Evolutionary conservation across 2,888 invertebrate species (phyloP).

Genomic region (Eudemis profundana): DNA sequence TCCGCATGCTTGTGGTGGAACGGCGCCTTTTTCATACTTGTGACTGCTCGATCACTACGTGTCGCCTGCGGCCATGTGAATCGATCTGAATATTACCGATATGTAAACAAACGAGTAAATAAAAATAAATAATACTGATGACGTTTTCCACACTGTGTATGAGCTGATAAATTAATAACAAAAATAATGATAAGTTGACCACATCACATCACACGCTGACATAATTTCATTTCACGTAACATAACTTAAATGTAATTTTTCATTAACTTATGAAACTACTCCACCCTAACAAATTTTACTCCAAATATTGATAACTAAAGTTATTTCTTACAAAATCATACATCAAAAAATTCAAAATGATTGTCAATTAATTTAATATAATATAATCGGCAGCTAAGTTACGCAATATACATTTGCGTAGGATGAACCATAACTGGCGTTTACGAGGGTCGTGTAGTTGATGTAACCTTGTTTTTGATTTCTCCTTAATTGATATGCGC

Average conservation of each 20-base stretch:
- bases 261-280: background rate
- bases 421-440: slow-evolving; percentile 23
- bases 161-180: background rate
- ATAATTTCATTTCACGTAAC: slow-evolving; percentile 29
- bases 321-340: background rate
- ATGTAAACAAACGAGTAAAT: slow-evolving; percentile 5
- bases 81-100: background rate
- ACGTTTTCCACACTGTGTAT: slow-evolving; percentile 26
- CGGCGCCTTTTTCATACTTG: slow-evolving; percentile 1
- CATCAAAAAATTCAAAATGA: too few relatives aligned
- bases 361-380: too few relatives aligned
- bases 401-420: slow-evolving; percentile 23
- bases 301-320: background rate
- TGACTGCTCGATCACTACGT: background rate
- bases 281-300: background rate
- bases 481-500: slow-evolving; percentile 14
- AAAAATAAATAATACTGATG: slow-evolving; percentile 18
- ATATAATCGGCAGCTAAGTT: background rate
- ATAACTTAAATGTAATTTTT: background rate
- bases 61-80: background rate
- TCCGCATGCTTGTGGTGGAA: slow-evolving; percentile 2
- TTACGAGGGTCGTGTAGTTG: slow-evolving; percentile 4
- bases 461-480: slow-evolving; percentile 29
- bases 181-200: too few relatives aligned
- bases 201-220: background rate